Conservation (phyloP, 2,888 invertebrate genomes). For the Druceiella hillmani region DNA sequence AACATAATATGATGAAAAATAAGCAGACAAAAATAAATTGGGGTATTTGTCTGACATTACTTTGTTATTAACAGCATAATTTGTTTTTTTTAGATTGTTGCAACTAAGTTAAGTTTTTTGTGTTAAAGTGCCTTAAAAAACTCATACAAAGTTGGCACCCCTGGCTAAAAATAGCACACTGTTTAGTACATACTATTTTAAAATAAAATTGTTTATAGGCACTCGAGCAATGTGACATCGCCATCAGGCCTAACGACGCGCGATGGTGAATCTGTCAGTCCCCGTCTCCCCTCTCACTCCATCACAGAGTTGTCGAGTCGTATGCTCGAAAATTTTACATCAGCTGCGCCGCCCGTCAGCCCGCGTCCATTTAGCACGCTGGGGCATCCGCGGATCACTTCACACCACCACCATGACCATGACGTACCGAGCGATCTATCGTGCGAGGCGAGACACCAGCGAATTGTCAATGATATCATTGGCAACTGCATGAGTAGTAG, state of each 20-base stretch:
- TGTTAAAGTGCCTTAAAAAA: too few species aligned
- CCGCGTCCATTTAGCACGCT: constrained; percentile 12
- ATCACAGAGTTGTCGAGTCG: constrained; percentile 17
- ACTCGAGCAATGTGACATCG: constrained; percentile 8
- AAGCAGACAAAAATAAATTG: too few species aligned
- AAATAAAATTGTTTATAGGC: constrained; percentile 7
- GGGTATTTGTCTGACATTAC: too few species aligned
- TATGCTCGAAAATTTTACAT: constrained; percentile 16
- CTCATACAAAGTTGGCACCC: too few species aligned
- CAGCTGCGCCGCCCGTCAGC: constrained; percentile 12
- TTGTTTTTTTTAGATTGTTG: too few species aligned
- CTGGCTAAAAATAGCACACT: too few species aligned
- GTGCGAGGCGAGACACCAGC: constrained; percentile 17
- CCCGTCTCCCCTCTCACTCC: constrained; percentile 16
- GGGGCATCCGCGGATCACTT: background rate
- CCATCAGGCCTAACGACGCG: constrained; percentile 6
- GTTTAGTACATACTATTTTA: too few species aligned
- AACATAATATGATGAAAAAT: too few species aligned
- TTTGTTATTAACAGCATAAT: too few species aligned
- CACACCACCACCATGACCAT: background rate
- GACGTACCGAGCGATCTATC: constrained; percentile 5
- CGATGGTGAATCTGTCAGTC: constrained; percentile 11
- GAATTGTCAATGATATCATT: constrained; percentile 17
- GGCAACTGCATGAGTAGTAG: constrained; percentile 4
- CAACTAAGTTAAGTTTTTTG: too few species aligned